phyloP scores from a whole-genome alignment of 2,888 invertebrate species.

The Orthosia gothica region DNA sequence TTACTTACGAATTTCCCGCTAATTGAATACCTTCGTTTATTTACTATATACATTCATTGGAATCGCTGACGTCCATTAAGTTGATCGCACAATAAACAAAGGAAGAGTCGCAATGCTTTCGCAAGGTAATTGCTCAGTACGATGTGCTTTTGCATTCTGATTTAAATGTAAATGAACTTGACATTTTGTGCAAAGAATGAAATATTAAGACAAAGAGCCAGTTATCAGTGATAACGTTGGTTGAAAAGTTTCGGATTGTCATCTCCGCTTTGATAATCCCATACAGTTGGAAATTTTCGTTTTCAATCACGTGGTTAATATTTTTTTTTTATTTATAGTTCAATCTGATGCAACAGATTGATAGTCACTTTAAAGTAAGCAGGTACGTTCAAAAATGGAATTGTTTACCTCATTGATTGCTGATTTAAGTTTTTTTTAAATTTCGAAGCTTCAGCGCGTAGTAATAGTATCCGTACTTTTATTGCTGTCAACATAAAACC shows the following conservation, averaged over 20 bases:
- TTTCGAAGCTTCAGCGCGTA: not conserved
- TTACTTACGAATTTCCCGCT: constrained; percentile 40
- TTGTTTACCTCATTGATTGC: not conserved
- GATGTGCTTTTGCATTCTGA: constrained; percentile 14
- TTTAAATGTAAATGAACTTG: constrained; percentile 3
- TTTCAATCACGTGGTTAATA: no score
- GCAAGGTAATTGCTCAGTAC: not conserved
- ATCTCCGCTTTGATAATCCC: no score
- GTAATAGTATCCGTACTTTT: not conserved
- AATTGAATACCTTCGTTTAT: constrained; percentile 39
- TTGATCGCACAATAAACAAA: constrained; percentile 46
- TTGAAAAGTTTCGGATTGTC: no score
- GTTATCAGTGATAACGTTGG: no score
- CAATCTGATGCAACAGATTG: not conserved
- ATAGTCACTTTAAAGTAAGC: not conserved
- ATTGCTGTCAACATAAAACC: not conserved
- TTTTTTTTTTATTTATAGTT: no score
- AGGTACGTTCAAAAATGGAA: constrained; percentile 6
- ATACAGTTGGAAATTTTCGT: no score
- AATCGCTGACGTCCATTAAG: constrained; percentile 34
- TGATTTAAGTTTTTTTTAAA: not conserved
- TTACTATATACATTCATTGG: constrained; percentile 32
- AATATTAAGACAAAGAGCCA: not conserved
- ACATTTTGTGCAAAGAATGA: not conserved
- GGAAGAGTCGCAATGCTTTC: constrained; percentile 19